phyloP scores from a whole-genome alignment of 2,797 vertebrate species.

The Oryzias dopingdopingensis region DNA sequence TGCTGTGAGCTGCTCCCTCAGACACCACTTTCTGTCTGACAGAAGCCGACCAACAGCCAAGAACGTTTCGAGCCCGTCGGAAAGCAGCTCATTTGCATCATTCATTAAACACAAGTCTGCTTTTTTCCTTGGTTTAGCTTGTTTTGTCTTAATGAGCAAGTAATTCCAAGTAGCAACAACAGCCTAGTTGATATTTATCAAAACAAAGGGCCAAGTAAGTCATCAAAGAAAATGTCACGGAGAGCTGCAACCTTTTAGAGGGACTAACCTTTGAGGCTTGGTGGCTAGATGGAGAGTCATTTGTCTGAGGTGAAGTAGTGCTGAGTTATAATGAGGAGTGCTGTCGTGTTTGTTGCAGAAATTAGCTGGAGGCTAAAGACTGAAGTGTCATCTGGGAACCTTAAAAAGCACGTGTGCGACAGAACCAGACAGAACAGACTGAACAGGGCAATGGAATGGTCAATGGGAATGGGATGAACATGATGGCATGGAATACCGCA shows the following conservation, averaged over 20 bases:
- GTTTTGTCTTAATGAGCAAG: conserved; percentile 35
- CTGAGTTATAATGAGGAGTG: conserved; percentile 47
- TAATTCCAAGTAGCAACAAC: conserved; percentile 38
- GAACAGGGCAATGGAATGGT: no score
- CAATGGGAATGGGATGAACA: no score
- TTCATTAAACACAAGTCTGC: conserved; percentile 18
- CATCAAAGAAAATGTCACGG: conserved; percentile 68
- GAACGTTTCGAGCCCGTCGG: not conserved
- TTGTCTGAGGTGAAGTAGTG: conserved; percentile 26
- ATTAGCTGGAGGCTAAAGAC: conserved; percentile 61
- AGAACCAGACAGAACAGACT: conserved; percentile 1
- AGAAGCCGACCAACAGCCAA: not conserved
- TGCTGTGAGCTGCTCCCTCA: not conserved
- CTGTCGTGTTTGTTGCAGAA: conserved; percentile 49
- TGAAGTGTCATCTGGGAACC: conserved; percentile 19
- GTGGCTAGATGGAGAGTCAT: conserved; percentile 40
- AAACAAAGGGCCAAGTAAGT: conserved; percentile 60
- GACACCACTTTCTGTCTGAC: not conserved
- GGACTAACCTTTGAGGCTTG: conserved; percentile 62
- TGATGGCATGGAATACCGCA: no score
- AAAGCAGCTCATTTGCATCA: conserved; percentile 17
- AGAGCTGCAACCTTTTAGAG: conserved; percentile 64
- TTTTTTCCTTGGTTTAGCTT: conserved; percentile 23
- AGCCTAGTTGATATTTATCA: conserved; percentile 57
- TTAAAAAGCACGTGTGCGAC: conserved; percentile 5